A percentile compares a stretch with the other conserved stretches of the same genome.
phyloP scores from a whole-genome alignment of 1,140 invertebrate species.

The Andricus grossulariae region DNA sequence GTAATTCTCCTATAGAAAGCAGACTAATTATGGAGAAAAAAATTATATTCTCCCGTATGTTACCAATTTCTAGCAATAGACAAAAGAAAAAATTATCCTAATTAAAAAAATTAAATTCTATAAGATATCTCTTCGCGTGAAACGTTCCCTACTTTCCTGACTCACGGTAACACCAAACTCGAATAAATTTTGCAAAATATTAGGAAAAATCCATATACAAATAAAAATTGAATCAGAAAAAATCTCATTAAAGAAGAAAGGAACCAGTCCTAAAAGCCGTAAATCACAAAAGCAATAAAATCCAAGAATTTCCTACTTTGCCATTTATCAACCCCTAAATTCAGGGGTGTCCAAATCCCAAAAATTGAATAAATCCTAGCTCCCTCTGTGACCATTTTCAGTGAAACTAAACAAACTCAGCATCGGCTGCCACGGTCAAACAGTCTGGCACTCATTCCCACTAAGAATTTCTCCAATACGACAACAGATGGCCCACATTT shows the following conservation, averaged over 20 bases:
- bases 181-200: too few species aligned
- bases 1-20: too few species aligned
- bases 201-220: not conserved
- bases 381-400: not conserved
- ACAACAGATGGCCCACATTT: slow-evolving; percentile 65
- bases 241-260: too few species aligned
- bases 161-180: not conserved
- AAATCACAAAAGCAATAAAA: not conserved
- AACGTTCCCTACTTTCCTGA: not conserved
- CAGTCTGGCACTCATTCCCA: slow-evolving; percentile 43
- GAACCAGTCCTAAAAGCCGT: not conserved
- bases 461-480: slow-evolving; percentile 53
- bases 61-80: too few species aligned
- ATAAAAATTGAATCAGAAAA: too few species aligned
- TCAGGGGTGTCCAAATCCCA: not conserved
- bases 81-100: too few species aligned
- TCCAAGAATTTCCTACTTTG: not conserved
- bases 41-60: too few species aligned
- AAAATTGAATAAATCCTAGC: not conserved
- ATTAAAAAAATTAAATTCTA: too few species aligned
- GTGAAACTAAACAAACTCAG: not conserved
- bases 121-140: too few species aligned
- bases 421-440: slow-evolving; percentile 46
- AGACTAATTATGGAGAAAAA: too few species aligned
- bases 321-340: not conserved